phyloP scores from a whole-genome alignment of 2,888 invertebrate species.

The Lysandra bellargus region DNA sequence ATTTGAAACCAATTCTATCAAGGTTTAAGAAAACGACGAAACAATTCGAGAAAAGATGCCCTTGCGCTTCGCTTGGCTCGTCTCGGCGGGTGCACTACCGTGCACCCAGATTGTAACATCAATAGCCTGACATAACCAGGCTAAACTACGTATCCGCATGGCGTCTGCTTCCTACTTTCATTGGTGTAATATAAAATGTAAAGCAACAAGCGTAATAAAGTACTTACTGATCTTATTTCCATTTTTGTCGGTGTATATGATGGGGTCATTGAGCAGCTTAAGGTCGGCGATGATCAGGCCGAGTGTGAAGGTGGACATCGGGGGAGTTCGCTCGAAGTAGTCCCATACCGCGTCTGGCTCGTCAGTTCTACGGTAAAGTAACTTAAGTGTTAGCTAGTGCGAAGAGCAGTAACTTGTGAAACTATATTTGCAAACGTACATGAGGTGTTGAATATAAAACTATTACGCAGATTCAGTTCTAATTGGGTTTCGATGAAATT shows the following conservation, averaged over 20 bases:
- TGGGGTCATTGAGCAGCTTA: conserved; percentile 58
- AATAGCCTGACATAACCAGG: too few relatives aligned
- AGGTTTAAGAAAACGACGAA: too few relatives aligned
- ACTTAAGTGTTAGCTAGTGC: neutral
- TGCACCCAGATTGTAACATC: too few relatives aligned
- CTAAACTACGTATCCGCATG: too few relatives aligned
- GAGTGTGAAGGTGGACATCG: conserved; percentile 88
- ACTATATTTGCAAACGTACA: too few relatives aligned
- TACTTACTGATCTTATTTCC: conserved; percentile 62
- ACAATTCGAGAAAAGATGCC: too few relatives aligned
- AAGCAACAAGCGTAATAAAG: neutral
- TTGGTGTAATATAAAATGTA: neutral
- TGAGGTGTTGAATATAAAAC: too few relatives aligned
- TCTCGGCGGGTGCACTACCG: too few relatives aligned
- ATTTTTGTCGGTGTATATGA: conserved; percentile 53
- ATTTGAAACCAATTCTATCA: too few relatives aligned
- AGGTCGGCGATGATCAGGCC: conserved; percentile 87
- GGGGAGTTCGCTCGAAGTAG: conserved; percentile 85
- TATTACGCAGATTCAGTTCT: too few relatives aligned
- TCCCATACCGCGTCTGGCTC: conserved; percentile 83
- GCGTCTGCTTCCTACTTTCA: neutral
- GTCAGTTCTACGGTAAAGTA: conserved; percentile 58
- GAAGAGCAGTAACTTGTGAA: neutral
- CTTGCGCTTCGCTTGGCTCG: too few relatives aligned
- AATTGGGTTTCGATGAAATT: too few relatives aligned